phyloP scores from a whole-genome alignment of 2,888 invertebrate species.

The Xanthia togata region DNA sequence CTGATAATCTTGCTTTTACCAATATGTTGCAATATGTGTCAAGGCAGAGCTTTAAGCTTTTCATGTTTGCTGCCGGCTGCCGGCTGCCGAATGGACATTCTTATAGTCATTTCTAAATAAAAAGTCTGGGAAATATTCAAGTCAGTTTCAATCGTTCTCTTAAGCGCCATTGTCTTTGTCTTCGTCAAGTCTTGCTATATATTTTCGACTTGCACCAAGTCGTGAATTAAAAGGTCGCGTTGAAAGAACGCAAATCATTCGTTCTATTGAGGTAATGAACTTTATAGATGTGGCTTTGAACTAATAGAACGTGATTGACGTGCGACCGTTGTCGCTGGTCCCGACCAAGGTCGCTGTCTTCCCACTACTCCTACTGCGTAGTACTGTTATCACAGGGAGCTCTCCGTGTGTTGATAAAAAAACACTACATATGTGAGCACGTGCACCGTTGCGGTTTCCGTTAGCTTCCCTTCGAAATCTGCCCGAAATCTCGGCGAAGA shows the following conservation, averaged over 20 bases:
- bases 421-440: slow-evolving; percentile 15
- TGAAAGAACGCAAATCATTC: slow-evolving; percentile 75
- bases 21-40: slow-evolving; percentile 68
- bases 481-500: slow-evolving; percentile 61
- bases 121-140: slow-evolving; percentile 32
- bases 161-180: slow-evolving; percentile 33
- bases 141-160: slow-evolving; percentile 25
- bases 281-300: slow-evolving; percentile 88
- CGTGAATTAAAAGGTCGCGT: slow-evolving; percentile 72
- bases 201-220: slow-evolving; percentile 60
- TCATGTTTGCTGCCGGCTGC: slow-evolving; percentile 19
- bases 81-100: slow-evolving; percentile 36
- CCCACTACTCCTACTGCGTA: slow-evolving; percentile 70
- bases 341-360: slow-evolving; percentile 79
- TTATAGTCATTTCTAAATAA: slow-evolving; percentile 41
- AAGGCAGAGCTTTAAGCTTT: slow-evolving; percentile 62
- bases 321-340: slow-evolving; percentile 80
- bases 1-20: slow-evolving; percentile 56
- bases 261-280: slow-evolving; percentile 84
- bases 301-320: slow-evolving; percentile 87
- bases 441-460: slow-evolving; percentile 58
- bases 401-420: slow-evolving; percentile 25
- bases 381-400: slow-evolving; percentile 47
- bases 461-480: slow-evolving; percentile 70
- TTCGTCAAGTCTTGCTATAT: slow-evolving; percentile 24